Evolutionary conservation across 2,113 vertebrate species (phyloP).

Genomic region (Struthio camelus): DNA sequence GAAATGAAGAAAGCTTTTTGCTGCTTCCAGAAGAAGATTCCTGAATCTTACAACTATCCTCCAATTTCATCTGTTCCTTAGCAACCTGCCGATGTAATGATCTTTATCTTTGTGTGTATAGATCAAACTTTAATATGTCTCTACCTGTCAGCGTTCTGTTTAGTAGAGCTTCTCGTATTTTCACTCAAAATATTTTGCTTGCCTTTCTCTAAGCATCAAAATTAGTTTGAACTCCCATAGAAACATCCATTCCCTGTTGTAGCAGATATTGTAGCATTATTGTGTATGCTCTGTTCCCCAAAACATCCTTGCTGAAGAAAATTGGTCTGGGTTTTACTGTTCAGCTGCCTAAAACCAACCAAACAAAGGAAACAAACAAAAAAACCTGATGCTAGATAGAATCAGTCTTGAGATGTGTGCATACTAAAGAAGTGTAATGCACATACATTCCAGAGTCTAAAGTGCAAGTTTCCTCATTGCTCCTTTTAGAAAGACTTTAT

Average conservation of each 20-base stretch:
- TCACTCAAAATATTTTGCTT: constrained; percentile 3
- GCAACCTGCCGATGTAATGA: constrained; percentile 9
- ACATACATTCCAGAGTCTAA: background rate
- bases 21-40: background rate
- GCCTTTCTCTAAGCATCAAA: background rate
- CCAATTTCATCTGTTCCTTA: constrained; percentile 31
- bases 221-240: background rate
- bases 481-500: background rate
- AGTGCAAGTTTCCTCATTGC: background rate
- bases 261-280: background rate
- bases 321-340: background rate
- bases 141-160: constrained; percentile 4
- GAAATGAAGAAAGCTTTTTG: background rate
- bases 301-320: background rate
- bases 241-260: background rate
- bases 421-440: background rate
- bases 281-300: background rate
- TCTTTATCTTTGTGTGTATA: background rate
- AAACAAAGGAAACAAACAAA: background rate
- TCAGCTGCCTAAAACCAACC: background rate
- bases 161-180: constrained; percentile 10
- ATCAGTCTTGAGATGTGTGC: background rate
- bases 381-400: background rate
- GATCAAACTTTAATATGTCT: constrained; percentile 37
- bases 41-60: background rate